Evolutionary conservation across 2,888 invertebrate species (phyloP), one percentile per base, ranked within the genome.

Genomic region (Blastobasis lacticolella): DNA sequence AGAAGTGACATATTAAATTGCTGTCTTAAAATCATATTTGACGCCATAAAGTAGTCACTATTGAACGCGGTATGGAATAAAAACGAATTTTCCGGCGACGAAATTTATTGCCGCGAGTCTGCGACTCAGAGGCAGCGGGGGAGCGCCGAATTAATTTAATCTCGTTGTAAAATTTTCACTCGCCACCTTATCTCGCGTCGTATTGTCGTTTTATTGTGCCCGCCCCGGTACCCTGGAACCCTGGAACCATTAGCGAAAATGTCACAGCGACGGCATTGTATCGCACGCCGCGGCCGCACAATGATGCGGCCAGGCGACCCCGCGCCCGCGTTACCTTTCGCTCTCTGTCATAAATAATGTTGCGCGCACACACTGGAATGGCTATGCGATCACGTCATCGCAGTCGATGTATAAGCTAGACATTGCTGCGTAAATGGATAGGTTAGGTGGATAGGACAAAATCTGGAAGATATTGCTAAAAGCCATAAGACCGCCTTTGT

Each of bases 181-280:
- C 83, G 79, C 80, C 77, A 81, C 87, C 86, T 84, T 88, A 88
- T 87, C 85, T 85, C 78, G 73, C 75, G 82, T 81, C 75, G 84
- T 84, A 85, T 84, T 86, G 86, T 87, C 86, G 78, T 83, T 86
- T 87, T 86, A 87, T 86, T 87, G 85, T 87, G 81, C 82, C 83
- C 81, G 77, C 84, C 85, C 23, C 23, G 23, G 23, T 23, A 23
- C 23, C 23, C 82, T 81, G 81, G 72, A 83, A 87, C 87, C 87
- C 82, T 81, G 81, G 72, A 83, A 87, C 87, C 87, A 87, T 88
- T 88, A 87, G 87, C 81, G 85, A 87, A 83, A 88, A 88, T 88
- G 86, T 88, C 87, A 87, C 81, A 78, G 78, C 80, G 79, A 64
- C 71, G 81, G 82, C 80, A 86, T 88, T 88, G 87, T 87, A 75